A percentile compares a stretch with the other conserved stretches of the same genome.
These are phyloP conservation scores for Typhlichthys subterraneus DNA, from an alignment of 2,797 vertebrate species.

Conservation along the genomic window DNA sequence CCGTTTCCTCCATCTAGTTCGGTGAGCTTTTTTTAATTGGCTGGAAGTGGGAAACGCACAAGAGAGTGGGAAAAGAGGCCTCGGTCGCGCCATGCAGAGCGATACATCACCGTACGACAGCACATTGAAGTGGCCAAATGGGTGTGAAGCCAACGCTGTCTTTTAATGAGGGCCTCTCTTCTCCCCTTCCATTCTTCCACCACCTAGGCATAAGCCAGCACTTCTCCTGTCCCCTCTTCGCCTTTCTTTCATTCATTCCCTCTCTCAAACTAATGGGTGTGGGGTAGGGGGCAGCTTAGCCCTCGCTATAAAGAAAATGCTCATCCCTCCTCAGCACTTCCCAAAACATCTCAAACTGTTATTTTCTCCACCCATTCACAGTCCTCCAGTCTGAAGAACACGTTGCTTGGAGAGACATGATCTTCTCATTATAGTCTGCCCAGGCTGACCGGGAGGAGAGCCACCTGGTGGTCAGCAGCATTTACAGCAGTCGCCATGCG, in stretches of 20 bases:
- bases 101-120: constrained; percentile 77
- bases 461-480: constrained; percentile 32
- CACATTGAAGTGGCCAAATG: constrained; percentile 67
- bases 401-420: constrained; percentile 42
- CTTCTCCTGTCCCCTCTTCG: constrained; percentile 21
- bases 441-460: constrained; percentile 33
- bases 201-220: constrained; percentile 34
- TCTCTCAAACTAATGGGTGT: neutral
- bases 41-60: constrained; percentile 63
- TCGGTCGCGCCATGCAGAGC: constrained; percentile 65
- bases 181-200: constrained; percentile 39
- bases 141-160: constrained; percentile 64
- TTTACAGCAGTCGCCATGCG: constrained; percentile 36
- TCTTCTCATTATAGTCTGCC: constrained; percentile 60
- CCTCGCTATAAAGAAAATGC: constrained; percentile 9
- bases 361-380: constrained; percentile 13
- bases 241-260: neutral
- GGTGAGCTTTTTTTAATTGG: constrained; percentile 78
- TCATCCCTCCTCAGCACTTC: constrained; percentile 34
- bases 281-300: constrained; percentile 11
- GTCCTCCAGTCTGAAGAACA: constrained; percentile 25
- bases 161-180: constrained; percentile 71
- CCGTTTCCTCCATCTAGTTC: constrained; percentile 62
- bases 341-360: constrained; percentile 42
- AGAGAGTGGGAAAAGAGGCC: constrained; percentile 72